Conservation (phyloP, 2,888 invertebrate species). For the Meiosimyza decipiens region DNA sequence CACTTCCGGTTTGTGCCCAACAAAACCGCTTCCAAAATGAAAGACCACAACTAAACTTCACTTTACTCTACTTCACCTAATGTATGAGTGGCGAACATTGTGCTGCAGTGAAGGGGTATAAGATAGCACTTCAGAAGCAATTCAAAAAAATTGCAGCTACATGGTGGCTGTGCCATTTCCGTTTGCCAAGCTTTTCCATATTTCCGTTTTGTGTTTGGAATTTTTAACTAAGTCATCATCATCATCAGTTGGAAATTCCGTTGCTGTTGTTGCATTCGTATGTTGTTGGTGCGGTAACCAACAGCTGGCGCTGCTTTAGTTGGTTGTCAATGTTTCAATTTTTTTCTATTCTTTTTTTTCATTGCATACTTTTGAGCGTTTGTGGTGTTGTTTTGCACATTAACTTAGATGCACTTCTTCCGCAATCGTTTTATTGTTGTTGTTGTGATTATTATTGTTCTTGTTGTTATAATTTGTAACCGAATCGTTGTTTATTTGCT, state of each 20-base stretch:
- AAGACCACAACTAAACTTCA: background rate
- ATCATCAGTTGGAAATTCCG: constrained; percentile 21
- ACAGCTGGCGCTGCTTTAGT: constrained; percentile 9
- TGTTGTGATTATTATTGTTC: constrained; percentile 13
- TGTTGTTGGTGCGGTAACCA: constrained; percentile 26
- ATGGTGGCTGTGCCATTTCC: constrained; percentile 57
- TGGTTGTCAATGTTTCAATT: constrained; percentile 14
- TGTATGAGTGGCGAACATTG: background rate
- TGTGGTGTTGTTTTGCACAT: constrained; percentile 20
- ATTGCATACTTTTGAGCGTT: constrained; percentile 13
- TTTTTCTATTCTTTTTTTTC: constrained; percentile 1
- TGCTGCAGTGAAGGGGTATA: background rate
- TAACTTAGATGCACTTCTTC: constrained; percentile 29
- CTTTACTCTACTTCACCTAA: background rate
- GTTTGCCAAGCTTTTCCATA: constrained; percentile 58
- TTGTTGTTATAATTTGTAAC: background rate
- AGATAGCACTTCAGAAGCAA: constrained; percentile 11
- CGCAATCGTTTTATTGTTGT: constrained; percentile 8
- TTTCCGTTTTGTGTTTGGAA: constrained; percentile 62
- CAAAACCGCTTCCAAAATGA: background rate
- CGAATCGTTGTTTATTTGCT: constrained; percentile 23
- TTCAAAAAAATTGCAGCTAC: constrained; percentile 34
- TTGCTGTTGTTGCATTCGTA: constrained; percentile 15
- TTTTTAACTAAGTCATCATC: constrained; percentile 56
- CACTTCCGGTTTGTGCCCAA: constrained; percentile 15